Evolutionary conservation across 2,113 vertebrate genomes (phyloP).

Genomic region (Origma solitaria): DNA sequence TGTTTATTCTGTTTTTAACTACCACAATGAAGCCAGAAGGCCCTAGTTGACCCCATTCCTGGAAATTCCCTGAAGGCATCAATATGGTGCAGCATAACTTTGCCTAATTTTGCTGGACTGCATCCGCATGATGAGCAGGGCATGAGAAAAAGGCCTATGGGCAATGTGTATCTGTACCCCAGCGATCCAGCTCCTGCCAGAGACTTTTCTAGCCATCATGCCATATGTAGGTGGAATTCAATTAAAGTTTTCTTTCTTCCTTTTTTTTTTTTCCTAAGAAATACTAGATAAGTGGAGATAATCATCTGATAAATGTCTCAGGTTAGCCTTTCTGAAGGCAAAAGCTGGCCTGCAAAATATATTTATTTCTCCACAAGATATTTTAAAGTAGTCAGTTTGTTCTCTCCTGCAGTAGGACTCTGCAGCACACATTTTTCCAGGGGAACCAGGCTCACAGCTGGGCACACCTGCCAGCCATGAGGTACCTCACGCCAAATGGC

Average conservation of each 20-base stretch:
- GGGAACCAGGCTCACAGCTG: neutral
- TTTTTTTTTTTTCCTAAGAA: neutral
- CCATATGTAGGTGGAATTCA: neutral
- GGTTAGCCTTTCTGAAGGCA: neutral
- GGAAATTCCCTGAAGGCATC: neutral
- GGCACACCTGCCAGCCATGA: neutral
- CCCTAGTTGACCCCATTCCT: neutral
- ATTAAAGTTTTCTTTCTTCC: neutral
- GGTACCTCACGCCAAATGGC: neutral
- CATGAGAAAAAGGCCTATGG: neutral
- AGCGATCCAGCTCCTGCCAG: neutral
- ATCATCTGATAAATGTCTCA: neutral
- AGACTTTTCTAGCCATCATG: neutral
- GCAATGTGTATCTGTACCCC: neutral
- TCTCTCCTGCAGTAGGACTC: neutral
- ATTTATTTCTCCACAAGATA: neutral
- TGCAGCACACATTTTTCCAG: neutral
- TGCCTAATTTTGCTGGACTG: neutral
- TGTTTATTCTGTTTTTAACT: neutral
- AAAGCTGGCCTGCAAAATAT: neutral
- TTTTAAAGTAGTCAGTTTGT: neutral
- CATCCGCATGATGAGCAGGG: rapidly evolving
- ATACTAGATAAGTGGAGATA: neutral
- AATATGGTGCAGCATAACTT: neutral
- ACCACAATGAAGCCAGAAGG: neutral